Evolutionary conservation across 2,888 invertebrate species (phyloP).

Genomic region (Pristionchus japonicus): DNA sequence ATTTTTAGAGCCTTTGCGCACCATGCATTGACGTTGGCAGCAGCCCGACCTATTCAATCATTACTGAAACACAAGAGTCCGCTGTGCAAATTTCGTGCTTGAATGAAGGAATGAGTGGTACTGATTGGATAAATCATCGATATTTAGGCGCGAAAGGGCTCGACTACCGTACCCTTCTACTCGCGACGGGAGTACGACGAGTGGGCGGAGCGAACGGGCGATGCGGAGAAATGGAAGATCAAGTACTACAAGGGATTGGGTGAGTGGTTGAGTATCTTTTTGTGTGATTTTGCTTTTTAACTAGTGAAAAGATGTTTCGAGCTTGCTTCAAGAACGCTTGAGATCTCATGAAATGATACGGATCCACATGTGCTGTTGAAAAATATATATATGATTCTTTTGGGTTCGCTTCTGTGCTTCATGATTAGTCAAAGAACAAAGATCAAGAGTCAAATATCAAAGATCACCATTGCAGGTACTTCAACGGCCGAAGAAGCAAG

Average conservation of each 20-base stretch:
- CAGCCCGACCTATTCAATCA: neutral
- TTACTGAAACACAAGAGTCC: neutral
- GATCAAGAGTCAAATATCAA: neutral
- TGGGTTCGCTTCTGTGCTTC: neutral
- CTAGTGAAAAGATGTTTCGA: too few species aligned
- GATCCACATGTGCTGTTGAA: too few species aligned
- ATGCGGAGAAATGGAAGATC: conserved; percentile 88
- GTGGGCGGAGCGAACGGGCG: conserved; percentile 88
- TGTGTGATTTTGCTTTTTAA: neutral
- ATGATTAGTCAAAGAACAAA: neutral
- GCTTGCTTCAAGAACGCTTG: neutral
- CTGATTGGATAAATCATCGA: too few species aligned
- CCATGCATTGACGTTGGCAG: neutral
- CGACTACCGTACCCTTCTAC: conserved; percentile 84
- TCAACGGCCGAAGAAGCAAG: conserved; percentile 97
- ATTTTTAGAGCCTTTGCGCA: too few species aligned
- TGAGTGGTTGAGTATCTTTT: conserved; percentile 78
- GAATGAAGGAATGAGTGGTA: too few species aligned
- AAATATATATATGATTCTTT: too few species aligned
- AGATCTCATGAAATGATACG: neutral
- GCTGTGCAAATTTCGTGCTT: too few species aligned
- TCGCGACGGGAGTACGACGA: conserved; percentile 96
- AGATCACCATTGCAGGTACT: conserved; percentile 89
- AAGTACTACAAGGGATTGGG: conserved; percentile 96
- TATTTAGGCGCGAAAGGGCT: conserved; percentile 52